phyloP scores from a whole-genome alignment of 2,113 vertebrate genomes.

The Ceyx cyanopectus region DNA sequence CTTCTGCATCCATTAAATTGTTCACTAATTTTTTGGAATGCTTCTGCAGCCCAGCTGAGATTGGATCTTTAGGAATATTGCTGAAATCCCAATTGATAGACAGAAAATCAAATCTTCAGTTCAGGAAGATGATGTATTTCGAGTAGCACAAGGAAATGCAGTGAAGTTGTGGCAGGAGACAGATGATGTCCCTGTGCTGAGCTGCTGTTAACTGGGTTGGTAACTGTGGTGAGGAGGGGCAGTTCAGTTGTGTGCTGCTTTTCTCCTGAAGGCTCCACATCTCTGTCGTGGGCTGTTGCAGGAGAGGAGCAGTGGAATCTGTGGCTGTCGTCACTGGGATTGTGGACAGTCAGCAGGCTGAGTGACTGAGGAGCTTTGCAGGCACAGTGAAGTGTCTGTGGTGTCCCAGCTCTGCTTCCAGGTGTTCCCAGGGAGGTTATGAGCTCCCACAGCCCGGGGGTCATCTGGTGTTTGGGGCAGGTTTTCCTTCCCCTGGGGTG shows the following conservation, averaged over 20 bases:
- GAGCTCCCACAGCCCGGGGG: fast-evolving
- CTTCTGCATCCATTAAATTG: slow-evolving; percentile 42
- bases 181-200: slow-evolving; percentile 5
- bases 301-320: neutral
- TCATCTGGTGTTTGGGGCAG: fast-evolving
- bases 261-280: neutral
- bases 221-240: neutral
- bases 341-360: neutral
- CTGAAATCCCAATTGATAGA: neutral
- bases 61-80: slow-evolving; percentile 43
- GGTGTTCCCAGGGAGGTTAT: neutral
- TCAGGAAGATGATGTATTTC: neutral
- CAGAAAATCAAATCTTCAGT: neutral
- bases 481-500: neutral
- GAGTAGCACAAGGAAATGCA: neutral
- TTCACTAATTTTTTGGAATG: slow-evolving; percentile 40
- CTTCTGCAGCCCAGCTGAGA: slow-evolving; percentile 28
- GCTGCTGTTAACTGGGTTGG: neutral
- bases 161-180: neutral
- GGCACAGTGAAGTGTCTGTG: neutral
- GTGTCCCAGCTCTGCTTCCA: neutral
- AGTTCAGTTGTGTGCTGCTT: neutral
- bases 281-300: neutral
- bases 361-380: neutral
- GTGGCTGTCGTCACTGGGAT: neutral